Evolutionary conservation across 1,140 invertebrate species (phyloP), one percentile per base, ranked within the genome.

Genomic region (Drosophila santomea): DNA sequence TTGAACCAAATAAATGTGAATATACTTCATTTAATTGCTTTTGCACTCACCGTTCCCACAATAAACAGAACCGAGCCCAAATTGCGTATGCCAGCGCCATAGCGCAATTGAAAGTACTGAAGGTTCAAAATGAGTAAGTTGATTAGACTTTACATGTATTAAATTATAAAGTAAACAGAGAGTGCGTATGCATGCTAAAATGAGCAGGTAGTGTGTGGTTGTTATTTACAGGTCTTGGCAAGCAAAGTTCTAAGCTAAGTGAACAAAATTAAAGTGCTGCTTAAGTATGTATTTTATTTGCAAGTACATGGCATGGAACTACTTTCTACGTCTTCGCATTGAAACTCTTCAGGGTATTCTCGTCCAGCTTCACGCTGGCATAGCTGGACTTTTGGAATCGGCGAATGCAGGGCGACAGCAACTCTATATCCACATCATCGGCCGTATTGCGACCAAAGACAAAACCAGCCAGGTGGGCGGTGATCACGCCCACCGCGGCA

Each of bases 31-130:
- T 59, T 10, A 32, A 14, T 12, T 32, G 28, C 8, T n/a, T 12
- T 11, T 25, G 35, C 52, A 93, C 95, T 95, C 91, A 96, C 96
- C 89, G 95, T 94, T 45, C 94, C 94, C 66, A 96, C 94, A 15
- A 94, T 94, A 80, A 96, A 97, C 4, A 97, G 93, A 10, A 94
- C 75, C 0, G 96, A 96, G 20, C 96, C 96, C 80, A 97, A 94
- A 1, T 96, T 92, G 61, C 96, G 93, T 1, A 97, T 94, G 72
- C 93, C 94, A 71, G 94, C 95, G 78, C 96, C 94, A 79, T 96
- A 97, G 72, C 97, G 93, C 88, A 94, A 93, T 80, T 97, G 96
- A 78, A 98, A 94, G 85, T 98, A 98, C 95, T 97, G 93, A 44
- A 51, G 59, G 41, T 54, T 66, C 10, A 74, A 66, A 10, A 44